Base-by-base conservation (phyloP, 2,888 invertebrate genomes). In the Machimus atricapillus region DNA sequence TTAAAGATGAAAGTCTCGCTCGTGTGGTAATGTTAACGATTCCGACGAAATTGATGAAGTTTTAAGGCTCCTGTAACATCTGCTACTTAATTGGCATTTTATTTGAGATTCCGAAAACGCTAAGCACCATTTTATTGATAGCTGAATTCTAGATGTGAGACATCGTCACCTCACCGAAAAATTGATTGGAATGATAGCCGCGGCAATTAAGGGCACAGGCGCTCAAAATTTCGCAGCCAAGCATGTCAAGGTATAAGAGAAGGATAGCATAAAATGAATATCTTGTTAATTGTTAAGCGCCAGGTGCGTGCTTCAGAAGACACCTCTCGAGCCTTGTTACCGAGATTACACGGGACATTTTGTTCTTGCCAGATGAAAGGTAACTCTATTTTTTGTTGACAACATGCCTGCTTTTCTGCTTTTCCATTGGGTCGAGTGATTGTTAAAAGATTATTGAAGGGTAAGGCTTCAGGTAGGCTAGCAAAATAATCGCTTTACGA, bases 81-180 rank as follows among this genome's bases (percentile, higher is more conserved):
- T 77, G 77, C 77, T 31, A 40, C 77, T 77, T 77, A 77, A 77
- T 77, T 77, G 77, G 77, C 77, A 77, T 77, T 77, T 77, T 77
- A 77, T 77, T n/a, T 9, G 40, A 37, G 77, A 77, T 77, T n/a
- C 77, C 5, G 16, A 14, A 40, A 27, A 23, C 14, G 27, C 19
- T 74, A 74, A 6, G 19, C 31, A 74, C 23, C 16, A 31, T 1
- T 23, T 2, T 74, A 74, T 34, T 9, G 37, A 77, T 77, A 37
- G 9, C 19, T n/a, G 19, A 37, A 40, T 40, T 8, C 77, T 37
- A 19, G 34, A 34, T 37, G 77, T 9, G 8, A 31, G 27, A 77
- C 40, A 77, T 77, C 77, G 77, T 77, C 77, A 77, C 77, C 77
- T 77, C 4, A 77, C 77, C 40, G 77, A 77, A 77, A 77, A 77